These are phyloP conservation scores for Lasioglossum pauxillum DNA, from an alignment of 2,888 invertebrate species.

Conservation along the genomic window DNA sequence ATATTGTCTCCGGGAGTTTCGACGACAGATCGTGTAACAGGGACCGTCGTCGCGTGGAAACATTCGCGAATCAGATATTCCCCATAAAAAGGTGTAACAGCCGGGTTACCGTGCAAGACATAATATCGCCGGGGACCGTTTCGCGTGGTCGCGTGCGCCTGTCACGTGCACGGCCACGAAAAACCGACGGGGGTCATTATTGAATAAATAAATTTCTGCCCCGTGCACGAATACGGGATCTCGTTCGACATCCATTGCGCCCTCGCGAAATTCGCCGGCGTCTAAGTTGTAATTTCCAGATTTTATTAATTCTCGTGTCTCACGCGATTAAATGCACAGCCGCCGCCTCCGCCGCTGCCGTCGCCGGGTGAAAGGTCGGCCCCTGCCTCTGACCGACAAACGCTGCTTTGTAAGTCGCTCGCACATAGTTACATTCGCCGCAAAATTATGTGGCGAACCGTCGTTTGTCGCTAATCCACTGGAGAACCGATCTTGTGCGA, in stretches of 20 bases:
- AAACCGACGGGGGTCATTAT: conserved; percentile 44
- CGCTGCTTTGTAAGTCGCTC: conserved; percentile 12
- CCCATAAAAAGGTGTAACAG: conserved; percentile 7
- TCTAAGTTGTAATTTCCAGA: conserved; percentile 46
- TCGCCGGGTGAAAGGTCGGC: conserved; percentile 27
- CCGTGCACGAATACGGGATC: conserved; percentile 40
- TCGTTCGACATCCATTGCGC: conserved; percentile 31
- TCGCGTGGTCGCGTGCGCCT: conserved; percentile 45
- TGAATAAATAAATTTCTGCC: conserved; percentile 52
- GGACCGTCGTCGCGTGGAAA: conserved; percentile 5
- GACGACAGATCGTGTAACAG: background rate
- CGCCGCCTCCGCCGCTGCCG: background rate
- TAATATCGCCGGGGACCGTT: conserved; percentile 23
- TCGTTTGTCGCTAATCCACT: background rate
- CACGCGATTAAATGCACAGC: conserved; percentile 40
- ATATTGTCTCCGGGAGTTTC: conserved; percentile 24
- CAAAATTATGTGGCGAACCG: background rate
- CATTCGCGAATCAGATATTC: background rate
- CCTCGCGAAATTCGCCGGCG: conserved; percentile 19
- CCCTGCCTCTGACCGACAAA: background rate
- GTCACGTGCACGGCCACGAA: conserved; percentile 17
- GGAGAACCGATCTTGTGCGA: background rate
- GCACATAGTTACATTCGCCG: background rate
- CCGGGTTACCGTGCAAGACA: conserved; percentile 27
- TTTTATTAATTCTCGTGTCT: conserved; percentile 44